phyloP scores from a whole-genome alignment of 2,888 invertebrate genomes.

The Epinotia bilunana region DNA sequence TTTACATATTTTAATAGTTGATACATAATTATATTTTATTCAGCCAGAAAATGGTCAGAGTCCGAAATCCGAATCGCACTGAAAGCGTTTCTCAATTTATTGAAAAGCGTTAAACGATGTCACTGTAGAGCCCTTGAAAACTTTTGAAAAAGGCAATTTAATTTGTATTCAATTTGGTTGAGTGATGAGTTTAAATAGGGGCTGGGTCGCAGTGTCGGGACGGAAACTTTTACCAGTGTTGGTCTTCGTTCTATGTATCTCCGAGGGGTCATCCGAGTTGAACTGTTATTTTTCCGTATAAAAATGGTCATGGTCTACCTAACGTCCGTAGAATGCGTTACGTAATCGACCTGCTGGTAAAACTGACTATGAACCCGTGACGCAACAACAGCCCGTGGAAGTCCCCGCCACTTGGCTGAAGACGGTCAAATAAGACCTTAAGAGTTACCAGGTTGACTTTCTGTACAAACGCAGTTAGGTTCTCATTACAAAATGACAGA shows the following conservation, averaged over 20 bases:
- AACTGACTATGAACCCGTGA: too few relatives aligned
- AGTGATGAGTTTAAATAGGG: constrained; percentile 27
- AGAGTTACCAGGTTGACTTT: too few relatives aligned
- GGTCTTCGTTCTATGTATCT: neutral
- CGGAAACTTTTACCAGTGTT: neutral
- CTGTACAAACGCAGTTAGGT: too few relatives aligned
- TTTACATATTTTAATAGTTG: neutral
- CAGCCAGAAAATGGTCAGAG: neutral
- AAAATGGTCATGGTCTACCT: too few relatives aligned
- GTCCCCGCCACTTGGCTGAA: too few relatives aligned
- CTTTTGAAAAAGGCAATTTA: constrained; percentile 35
- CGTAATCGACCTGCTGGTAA: too few relatives aligned
- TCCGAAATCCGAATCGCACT: neutral
- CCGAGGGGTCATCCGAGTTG: too few relatives aligned
- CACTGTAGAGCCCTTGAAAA: constrained; percentile 22
- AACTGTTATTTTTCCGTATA: too few relatives aligned
- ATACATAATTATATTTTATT: neutral
- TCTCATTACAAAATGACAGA: too few relatives aligned
- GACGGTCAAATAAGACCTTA: too few relatives aligned
- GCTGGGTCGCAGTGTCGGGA: neutral
- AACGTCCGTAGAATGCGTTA: too few relatives aligned
- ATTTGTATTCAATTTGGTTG: constrained; percentile 26
- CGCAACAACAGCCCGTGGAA: too few relatives aligned
- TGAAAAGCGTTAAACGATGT: constrained; percentile 26
- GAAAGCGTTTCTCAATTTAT: constrained; percentile 29